These are phyloP conservation scores for Cybosia mesomella DNA, from an alignment of 2,888 invertebrate species.

Conservation along the genomic window DNA sequence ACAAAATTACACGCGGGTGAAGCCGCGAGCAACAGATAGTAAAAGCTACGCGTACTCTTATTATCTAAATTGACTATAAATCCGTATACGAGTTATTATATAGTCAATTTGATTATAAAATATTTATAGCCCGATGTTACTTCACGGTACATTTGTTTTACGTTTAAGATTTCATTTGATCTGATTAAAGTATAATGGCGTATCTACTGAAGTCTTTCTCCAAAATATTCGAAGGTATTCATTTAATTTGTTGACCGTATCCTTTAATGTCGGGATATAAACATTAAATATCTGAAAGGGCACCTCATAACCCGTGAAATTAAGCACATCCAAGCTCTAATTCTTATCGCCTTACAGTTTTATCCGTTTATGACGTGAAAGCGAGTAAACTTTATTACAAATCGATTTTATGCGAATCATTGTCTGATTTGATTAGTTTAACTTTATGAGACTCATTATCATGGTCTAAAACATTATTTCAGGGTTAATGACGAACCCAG, in stretches of 20 bases:
- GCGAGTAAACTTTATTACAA: constrained; percentile 46
- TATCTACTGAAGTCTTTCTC: constrained; percentile 53
- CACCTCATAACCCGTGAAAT: constrained; percentile 75
- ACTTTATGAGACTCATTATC: constrained; percentile 31
- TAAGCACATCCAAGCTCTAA: constrained; percentile 58
- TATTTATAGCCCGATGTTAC: background rate
- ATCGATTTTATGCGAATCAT: constrained; percentile 44
- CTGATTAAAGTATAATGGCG: background rate
- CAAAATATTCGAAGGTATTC: constrained; percentile 60
- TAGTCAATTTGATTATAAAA: background rate
- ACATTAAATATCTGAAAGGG: constrained; percentile 78
- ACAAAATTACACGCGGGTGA: no score
- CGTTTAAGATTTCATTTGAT: background rate
- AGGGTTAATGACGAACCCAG: background rate
- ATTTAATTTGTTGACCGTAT: constrained; percentile 81
- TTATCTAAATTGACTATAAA: no score
- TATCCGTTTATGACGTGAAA: constrained; percentile 52
- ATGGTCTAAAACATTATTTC: constrained; percentile 15
- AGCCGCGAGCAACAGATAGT: no score
- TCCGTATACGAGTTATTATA: background rate
- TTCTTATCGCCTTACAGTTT: constrained; percentile 60
- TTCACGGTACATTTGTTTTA: background rate
- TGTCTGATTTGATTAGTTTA: constrained; percentile 42
- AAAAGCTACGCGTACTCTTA: no score
- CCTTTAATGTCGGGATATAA: constrained; percentile 69